These are phyloP conservation scores for Perizoma affinitatum DNA, from an alignment of 2,888 invertebrate genomes.

Conservation along the genomic window DNA sequence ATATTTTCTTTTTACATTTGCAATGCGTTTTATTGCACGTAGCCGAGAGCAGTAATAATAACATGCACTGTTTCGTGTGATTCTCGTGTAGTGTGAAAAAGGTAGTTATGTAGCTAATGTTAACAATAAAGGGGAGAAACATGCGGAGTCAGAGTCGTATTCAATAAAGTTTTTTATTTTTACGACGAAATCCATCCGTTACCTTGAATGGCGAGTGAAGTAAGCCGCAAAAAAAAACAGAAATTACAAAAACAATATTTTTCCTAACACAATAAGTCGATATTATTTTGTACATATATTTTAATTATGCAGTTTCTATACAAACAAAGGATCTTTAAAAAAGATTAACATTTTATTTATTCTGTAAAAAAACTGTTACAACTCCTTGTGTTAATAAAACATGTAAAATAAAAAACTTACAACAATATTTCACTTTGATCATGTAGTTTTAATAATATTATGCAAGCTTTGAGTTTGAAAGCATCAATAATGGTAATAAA, in stretches of 20 bases:
- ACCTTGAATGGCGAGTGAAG: too few relatives aligned
- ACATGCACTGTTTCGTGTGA: conserved; percentile 11
- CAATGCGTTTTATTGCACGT: conserved; percentile 36
- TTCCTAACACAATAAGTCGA: too few relatives aligned
- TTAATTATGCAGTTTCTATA: neutral
- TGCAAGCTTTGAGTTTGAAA: neutral
- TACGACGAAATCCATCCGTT: too few relatives aligned
- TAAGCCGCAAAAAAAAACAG: too few relatives aligned
- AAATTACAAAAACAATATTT: too few relatives aligned
- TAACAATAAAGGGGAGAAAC: conserved; percentile 2
- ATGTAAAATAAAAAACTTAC: neutral
- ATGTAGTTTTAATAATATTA: neutral
- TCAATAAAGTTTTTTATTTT: too few relatives aligned
- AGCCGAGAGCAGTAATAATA: conserved; percentile 8
- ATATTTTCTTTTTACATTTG: conserved; percentile 37
- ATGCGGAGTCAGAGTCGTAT: too few relatives aligned
- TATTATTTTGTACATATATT: neutral
- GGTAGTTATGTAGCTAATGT: neutral
- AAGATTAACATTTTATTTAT: conserved; percentile 3
- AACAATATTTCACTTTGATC: neutral
- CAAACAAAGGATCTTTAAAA: conserved; percentile 19
- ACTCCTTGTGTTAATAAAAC: neutral
- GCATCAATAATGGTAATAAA: neutral
- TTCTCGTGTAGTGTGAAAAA: conserved; percentile 3
- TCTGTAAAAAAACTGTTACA: conserved; percentile 16